Evolutionary conservation across 2,797 vertebrate genomes (phyloP), one percentile per base, ranked within the genome.

Genomic region (Nannoperca australis): DNA sequence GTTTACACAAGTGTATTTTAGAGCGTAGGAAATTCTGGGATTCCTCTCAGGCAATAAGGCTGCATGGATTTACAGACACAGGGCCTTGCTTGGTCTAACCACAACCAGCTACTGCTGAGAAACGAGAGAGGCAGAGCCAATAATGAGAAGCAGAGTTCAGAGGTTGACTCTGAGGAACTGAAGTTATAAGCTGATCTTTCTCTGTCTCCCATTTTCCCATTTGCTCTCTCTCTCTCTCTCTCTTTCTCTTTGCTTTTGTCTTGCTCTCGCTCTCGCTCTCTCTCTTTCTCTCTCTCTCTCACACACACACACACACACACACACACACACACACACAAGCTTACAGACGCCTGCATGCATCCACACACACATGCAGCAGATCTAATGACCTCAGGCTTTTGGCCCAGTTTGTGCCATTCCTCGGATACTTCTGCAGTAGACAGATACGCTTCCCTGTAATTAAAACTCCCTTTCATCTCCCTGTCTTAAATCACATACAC

Each of bases 381-480:
- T 93, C 93, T 93, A 91, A 92, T 93, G 93, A 93, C 93, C 92
- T 90, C 85, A 85, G 93, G 93, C 93, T 93, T 90, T 88, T 93
- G 89, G 89, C 91, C 93, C 92, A 93, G 89, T 93, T 94, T 92
- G 86, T 91, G 83, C 92, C 92, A 92, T 94, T 94, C 95, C 91
- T 91, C 65, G 87, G 93, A 94, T 95, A 93, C 92, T 93, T 94
- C 93, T 92, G 92, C 94, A 91, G 84, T 82, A 92, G 92, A 95
- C 88, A 92, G 91, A 94, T 94, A 95, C 73, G 85, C 93, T 93
- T 93, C 91, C 90, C 93, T 95, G 92, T 95, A 95, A 96, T 95
- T 95, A 95, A 89, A 90, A 88, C 85, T 92, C 84, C 82, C 94
- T 95, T 95, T 95, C 93, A 95, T 95, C 94, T 93, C 82, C 74